A percentile compares a stretch with the other conserved stretches of the same genome.
phyloP scores from a whole-genome alignment of 2,113 vertebrate genomes.

The Kryptolebias marmoratus region DNA sequence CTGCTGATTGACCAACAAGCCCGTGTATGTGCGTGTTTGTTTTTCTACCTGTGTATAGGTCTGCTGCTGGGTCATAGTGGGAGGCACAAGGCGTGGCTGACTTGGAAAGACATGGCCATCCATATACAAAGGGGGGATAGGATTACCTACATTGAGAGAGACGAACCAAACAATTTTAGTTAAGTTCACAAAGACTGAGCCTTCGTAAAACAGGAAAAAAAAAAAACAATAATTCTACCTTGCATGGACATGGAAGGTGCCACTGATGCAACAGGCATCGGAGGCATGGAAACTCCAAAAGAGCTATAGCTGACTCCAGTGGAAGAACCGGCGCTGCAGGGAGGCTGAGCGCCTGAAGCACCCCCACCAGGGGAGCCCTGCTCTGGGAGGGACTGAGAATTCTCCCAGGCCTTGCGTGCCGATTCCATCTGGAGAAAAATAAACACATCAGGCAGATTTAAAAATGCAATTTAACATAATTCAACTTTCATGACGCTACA shows the following conservation, averaged over 20 bases:
- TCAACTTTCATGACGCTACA: not conserved
- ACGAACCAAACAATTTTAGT: not conserved
- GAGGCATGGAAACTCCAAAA: constrained; percentile 96
- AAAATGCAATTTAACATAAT: not conserved
- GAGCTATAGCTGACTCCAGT: constrained; percentile 95
- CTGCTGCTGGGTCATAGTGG: constrained; percentile 95
- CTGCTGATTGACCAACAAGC: not conserved
- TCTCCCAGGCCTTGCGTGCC: constrained; percentile 98
- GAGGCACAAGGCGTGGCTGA: constrained; percentile 94
- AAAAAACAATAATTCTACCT: constrained; percentile 79
- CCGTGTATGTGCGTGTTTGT: no score
- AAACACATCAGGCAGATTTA: not conserved
- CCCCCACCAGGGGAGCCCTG: constrained; percentile 90
- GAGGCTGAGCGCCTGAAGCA: constrained; percentile 86
- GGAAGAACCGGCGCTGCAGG: constrained; percentile 92
- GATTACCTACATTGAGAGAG: constrained; percentile 84
- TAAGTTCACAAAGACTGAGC: not conserved
- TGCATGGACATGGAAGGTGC: constrained; percentile 97
- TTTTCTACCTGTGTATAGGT: constrained; percentile 91
- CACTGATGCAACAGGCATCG: constrained; percentile 97
- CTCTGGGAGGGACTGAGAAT: constrained; percentile 95
- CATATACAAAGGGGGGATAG: constrained; percentile 94
- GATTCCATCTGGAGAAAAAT: constrained; percentile 90
- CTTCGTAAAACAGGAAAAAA: not conserved
- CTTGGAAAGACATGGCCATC: constrained; percentile 95